A percentile compares a stretch with the other conserved stretches of the same genome.
These are phyloP conservation scores for Drusus annulatus DNA, from an alignment of 1,140 invertebrate genomes.

Conservation along the genomic window DNA sequence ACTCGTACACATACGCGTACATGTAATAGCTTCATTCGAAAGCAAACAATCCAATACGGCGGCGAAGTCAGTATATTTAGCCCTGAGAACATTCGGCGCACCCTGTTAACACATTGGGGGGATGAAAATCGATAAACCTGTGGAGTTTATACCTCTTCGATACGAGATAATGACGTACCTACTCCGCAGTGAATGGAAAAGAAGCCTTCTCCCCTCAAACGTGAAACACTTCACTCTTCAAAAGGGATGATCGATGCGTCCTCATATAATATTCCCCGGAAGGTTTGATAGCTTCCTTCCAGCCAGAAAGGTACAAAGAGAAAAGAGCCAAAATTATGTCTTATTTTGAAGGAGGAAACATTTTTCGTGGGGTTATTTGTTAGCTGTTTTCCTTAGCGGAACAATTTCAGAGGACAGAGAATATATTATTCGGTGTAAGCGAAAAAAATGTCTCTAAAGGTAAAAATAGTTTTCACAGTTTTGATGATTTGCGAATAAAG, in stretches of 20 bases:
- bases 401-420: too few species aligned
- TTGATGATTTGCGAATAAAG: too few species aligned
- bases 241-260: slow-evolving; percentile 19
- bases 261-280: background rate
- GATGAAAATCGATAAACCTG: slow-evolving; percentile 26
- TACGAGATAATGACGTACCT: slow-evolving; percentile 29
- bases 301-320: background rate
- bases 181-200: slow-evolving; percentile 1
- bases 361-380: background rate
- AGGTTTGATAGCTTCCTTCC: slow-evolving; percentile 27
- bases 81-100: background rate
- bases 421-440: too few species aligned
- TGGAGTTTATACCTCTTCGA: slow-evolving; percentile 18
- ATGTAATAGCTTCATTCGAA: too few species aligned
- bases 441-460: too few species aligned
- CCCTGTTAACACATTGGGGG: background rate
- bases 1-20: too few species aligned
- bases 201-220: background rate
- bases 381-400: too few species aligned
- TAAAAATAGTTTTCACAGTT: too few species aligned
- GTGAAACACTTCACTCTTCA: slow-evolving; percentile 15
- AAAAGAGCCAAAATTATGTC: background rate
- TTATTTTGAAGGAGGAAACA: background rate
- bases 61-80: too few species aligned
- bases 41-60: too few species aligned